Base-by-base conservation (phyloP, 2,797 vertebrate genomes). In the Hippopotamyrus pictus region DNA sequence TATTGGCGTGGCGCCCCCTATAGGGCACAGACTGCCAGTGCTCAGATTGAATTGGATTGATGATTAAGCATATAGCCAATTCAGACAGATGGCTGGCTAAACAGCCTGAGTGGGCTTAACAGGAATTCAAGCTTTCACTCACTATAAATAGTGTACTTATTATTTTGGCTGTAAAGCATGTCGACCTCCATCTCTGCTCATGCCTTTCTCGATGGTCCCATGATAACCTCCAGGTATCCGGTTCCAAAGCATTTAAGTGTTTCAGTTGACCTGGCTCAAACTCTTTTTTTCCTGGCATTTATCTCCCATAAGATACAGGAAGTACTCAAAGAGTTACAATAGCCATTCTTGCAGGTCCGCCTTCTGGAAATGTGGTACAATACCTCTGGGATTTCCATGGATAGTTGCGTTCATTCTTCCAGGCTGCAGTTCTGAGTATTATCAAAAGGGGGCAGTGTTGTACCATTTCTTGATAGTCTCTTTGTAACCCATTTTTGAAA, bases 111-210 rank as follows among this genome's bases (percentile, higher is more conserved):
- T 44, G 73, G 37, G 37, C 37, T 79, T 79, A 79, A 79, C 37
- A 79, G 73, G 73, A 79, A 79, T 79, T 79, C 73, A 44, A 44
- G 37, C 17, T 79, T 87, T 88, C 41, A 85, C 59, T 59, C 5
- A 90, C 37, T 82, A 57, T 5, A 14, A 51, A 4, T 89, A 33
- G 2, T 51, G n/a, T 51, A 14, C 46, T 41, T 29, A 44, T 79
- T 44, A 79, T 79, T 44, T 79, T 79, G 73, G 37, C 73, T 79
- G 37, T 79, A 41, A n/a, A 41, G 4, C 37, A 44, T 33, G 25
- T 14, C 65, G 29, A 29, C 29, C 65, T 73, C 65, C 62, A 69
- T 69, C 11, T 69, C 25, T 69, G 62, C 62, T 69, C 62, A 1
- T 69, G 62, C 25, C 62, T 29, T 73, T 33, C 65, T 5, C 11